phyloP scores from a whole-genome alignment of 1,140 invertebrate species.

The Oncopeltus fasciatus region DNA sequence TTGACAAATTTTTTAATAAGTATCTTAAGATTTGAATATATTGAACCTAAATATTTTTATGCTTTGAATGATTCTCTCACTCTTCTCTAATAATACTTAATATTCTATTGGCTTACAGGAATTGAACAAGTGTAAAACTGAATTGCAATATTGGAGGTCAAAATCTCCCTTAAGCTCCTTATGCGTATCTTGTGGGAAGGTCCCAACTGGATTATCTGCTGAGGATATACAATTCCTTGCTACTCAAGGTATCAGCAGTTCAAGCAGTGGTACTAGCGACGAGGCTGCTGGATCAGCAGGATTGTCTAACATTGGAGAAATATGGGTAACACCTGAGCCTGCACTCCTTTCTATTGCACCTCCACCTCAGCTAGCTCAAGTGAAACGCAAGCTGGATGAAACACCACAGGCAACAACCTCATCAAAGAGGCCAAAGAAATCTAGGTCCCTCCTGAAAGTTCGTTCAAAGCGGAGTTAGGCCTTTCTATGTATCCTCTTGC shows the following conservation, averaged over 20 bases:
- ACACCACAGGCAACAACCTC: neutral
- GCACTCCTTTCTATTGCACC: neutral
- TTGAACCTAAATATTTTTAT: no score
- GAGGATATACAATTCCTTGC: slow-evolving; percentile 15
- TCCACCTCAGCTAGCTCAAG: neutral
- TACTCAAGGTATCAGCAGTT: slow-evolving; percentile 8
- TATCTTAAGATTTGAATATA: no score
- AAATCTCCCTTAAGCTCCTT: slow-evolving; percentile 58
- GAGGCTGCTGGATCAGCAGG: no score
- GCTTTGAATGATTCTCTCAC: no score
- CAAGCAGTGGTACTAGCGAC: neutral
- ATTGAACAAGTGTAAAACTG: slow-evolving; percentile 77
- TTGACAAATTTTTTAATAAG: no score
- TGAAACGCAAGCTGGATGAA: neutral
- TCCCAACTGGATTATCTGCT: slow-evolving; percentile 1
- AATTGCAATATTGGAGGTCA: slow-evolving; percentile 75
- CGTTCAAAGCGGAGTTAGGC: slow-evolving; percentile 6
- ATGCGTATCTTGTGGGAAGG: slow-evolving; percentile 34
- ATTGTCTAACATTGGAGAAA: no score
- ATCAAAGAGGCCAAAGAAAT: neutral
- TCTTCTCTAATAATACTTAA: no score
- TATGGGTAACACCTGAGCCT: no score
- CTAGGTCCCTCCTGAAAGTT: neutral
- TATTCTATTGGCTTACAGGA: no score
- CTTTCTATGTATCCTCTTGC: neutral